Base-by-base conservation (phyloP, 2,797 vertebrate species). In the Alcedo atthis region DNA sequence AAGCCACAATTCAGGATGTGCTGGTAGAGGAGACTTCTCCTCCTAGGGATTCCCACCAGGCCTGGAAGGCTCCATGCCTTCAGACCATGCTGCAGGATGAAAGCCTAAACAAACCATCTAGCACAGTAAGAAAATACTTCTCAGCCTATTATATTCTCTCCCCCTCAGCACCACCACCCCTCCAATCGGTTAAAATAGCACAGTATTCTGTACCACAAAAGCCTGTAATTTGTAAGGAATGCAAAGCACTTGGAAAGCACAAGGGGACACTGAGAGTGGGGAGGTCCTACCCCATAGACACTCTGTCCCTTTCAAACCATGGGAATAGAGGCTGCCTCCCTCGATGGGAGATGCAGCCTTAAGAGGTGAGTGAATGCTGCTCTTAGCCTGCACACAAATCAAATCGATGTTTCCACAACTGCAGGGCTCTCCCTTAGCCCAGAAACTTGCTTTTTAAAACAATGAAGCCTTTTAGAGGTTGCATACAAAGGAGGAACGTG, bases 201-300 rank as follows among this genome's bases (percentile, higher is more conserved):
- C 48, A 51, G 83, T 82, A 84, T 88, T 83, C 90, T 67, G 46
- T 82, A 80, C 85, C 88, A 91, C 83, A 93, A 90, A 93, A 82
- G 89, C 54, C 85, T 92, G 95, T 93, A 71, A 94, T 95, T 95
- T 96, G 83, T 92, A 68, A 90, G 91, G 92, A 95, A 96, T 96
- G 82, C 58, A 28, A 86, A 90, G 83, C 75, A 75, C 87, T 93
- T 71, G 83, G 92, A 92, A 93, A 95, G 87, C 81, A 90, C 49
- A 74, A 87, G 93, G 75, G 88, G 92, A 94, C 81, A 71, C 61
- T 58, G 59, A 67, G 83, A 66, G 48, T 70, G 62, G 57, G 68
- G 68, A 92, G 83, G 74, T 94, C 78, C 68, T 84, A 82, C 64
- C 68, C 89, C 61, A 76, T 14, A 74, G 89, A 86, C 28, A 58